phyloP scores from a whole-genome alignment of 2,113 vertebrate species.

The Entomyzon cyanotis region DNA sequence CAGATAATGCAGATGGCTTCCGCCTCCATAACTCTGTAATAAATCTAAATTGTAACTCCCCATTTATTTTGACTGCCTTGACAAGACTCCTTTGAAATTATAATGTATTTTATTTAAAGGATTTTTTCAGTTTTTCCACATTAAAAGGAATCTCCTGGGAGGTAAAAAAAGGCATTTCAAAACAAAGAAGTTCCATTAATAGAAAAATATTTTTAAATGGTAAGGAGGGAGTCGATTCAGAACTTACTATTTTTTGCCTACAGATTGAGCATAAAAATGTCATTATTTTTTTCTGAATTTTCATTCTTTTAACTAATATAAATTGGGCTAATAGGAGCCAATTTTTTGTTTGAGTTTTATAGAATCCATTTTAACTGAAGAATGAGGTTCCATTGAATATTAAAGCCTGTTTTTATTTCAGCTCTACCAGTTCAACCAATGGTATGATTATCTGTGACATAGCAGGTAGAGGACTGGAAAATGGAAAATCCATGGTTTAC shows the following conservation, averaged over 20 bases:
- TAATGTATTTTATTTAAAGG: neutral
- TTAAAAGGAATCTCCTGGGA: neutral
- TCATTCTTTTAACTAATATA: neutral
- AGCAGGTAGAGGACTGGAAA: neutral
- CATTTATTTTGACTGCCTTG: conserved; percentile 9
- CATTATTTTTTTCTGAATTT: neutral
- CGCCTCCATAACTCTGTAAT: conserved; percentile 1
- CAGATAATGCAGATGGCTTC: conserved; percentile 19
- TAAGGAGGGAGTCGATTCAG: neutral
- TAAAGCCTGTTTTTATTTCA: neutral
- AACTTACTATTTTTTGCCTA: neutral
- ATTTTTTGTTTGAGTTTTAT: neutral
- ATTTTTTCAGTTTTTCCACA: conserved; percentile 17
- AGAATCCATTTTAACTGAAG: neutral
- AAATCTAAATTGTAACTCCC: conserved; percentile 49
- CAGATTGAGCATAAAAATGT: neutral
- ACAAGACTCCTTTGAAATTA: conserved; percentile 42
- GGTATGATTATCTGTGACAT: neutral
- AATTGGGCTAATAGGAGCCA: neutral
- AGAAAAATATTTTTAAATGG: neutral
- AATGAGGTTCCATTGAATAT: neutral
- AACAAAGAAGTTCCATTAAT: neutral
- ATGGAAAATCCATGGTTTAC: neutral
- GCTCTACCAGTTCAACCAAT: neutral
- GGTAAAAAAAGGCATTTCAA: neutral